A percentile compares a stretch with the other conserved stretches of the same genome.
phyloP scores from a whole-genome alignment of 2,113 vertebrate genomes.

The Tiliqua scincoides region DNA sequence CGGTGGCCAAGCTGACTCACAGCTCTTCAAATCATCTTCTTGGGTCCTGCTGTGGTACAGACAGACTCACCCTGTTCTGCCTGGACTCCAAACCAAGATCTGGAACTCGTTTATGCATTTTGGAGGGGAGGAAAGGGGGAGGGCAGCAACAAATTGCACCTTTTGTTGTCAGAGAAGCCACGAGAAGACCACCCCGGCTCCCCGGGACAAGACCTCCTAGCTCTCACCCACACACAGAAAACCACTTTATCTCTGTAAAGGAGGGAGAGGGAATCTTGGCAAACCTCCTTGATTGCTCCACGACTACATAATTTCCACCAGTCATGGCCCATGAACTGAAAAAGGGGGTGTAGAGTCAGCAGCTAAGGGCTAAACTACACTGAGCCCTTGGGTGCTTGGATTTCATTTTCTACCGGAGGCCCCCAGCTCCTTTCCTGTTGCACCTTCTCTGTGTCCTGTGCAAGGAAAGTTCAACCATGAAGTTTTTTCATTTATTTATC shows the following conservation, averaged over 20 bases:
- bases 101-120: conserved; percentile 78
- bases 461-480: too few relatives aligned
- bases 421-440: too few relatives aligned
- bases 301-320: not conserved
- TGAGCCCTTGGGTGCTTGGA: not conserved
- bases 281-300: not conserved
- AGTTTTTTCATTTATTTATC: too few relatives aligned
- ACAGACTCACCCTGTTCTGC: conserved; percentile 21
- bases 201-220: not conserved
- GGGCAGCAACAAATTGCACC: not conserved
- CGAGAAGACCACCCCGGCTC: not conserved
- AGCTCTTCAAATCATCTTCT: not conserved
- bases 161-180: not conserved
- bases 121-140: conserved; percentile 55
- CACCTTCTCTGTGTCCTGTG: too few relatives aligned
- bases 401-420: too few relatives aligned
- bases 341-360: not conserved
- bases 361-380: not conserved
- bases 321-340: not conserved
- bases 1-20: not conserved
- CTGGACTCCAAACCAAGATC: conserved; percentile 74
- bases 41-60: conserved; percentile 7
- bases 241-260: not conserved
- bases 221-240: not conserved
- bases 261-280: not conserved